These are phyloP conservation scores for Austrolebias charrua DNA, from an alignment of 2,797 vertebrate genomes.

Conservation along the genomic window DNA sequence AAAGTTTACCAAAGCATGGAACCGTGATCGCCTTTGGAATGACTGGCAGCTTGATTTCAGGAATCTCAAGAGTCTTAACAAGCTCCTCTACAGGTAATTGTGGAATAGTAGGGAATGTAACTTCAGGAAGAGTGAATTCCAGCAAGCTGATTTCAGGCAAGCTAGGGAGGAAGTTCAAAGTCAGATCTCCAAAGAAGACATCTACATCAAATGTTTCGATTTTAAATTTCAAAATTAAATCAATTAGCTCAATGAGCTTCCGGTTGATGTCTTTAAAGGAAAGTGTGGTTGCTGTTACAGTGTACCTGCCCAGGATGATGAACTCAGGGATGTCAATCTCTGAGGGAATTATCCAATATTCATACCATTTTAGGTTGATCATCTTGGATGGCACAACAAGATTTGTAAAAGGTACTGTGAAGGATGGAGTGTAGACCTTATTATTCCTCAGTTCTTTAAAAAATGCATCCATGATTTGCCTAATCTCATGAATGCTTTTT, in stretches of 20 bases:
- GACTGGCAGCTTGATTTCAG: slow-evolving; percentile 85
- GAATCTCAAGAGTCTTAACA: slow-evolving; percentile 82
- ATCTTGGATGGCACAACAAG: slow-evolving; percentile 81
- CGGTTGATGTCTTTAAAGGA: slow-evolving; percentile 84
- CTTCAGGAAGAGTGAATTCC: slow-evolving; percentile 78
- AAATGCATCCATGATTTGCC: slow-evolving; percentile 66
- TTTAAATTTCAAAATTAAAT: slow-evolving; percentile 83
- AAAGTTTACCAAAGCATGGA: slow-evolving; percentile 90
- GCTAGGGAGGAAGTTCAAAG: slow-evolving; percentile 75
- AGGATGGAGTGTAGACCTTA: slow-evolving; percentile 82
- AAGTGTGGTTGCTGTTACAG: slow-evolving; percentile 82
- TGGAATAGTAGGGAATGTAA: slow-evolving; percentile 84
- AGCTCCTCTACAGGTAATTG: slow-evolving; percentile 80
- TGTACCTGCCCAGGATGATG: slow-evolving; percentile 78
- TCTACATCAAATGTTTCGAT: slow-evolving; percentile 76
- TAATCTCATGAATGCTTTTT: slow-evolving; percentile 72
- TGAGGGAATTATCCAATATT: slow-evolving; percentile 79
- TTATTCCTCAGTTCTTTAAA: slow-evolving; percentile 75
- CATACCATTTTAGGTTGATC: slow-evolving; percentile 78
- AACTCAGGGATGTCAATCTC: slow-evolving; percentile 86
- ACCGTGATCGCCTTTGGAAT: slow-evolving; percentile 80
- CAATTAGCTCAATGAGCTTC: slow-evolving; percentile 80
- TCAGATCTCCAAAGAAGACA: slow-evolving; percentile 82
- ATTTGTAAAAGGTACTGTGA: slow-evolving; percentile 87
- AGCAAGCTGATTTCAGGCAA: slow-evolving; percentile 83